A percentile compares a stretch with the other conserved stretches of the same genome.
Evolutionary conservation across 2,888 invertebrate species (phyloP).

Genomic region (Fragum sueziense): DNA sequence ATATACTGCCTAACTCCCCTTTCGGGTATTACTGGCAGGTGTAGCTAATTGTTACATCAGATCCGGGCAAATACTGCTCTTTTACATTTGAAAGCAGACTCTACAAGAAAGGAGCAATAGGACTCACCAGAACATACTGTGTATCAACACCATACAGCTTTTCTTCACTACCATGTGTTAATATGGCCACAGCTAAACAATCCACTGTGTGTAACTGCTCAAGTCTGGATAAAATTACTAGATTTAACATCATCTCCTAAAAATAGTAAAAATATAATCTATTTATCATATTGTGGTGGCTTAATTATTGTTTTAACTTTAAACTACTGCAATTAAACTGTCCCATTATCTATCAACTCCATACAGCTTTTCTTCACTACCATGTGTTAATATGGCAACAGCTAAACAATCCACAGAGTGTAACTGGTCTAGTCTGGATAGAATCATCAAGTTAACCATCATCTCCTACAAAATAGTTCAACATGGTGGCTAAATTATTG

Average conservation of each 20-base stretch:
- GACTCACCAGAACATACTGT: constrained; percentile 42
- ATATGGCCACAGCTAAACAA: constrained; percentile 63
- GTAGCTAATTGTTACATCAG: too few relatives aligned
- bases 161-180: constrained; percentile 64
- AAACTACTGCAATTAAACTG: too few relatives aligned
- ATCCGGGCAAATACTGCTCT: too few relatives aligned
- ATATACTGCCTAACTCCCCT: too few relatives aligned
- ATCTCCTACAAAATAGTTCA: too few relatives aligned
- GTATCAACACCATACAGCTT: constrained; percentile 63
- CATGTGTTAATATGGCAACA: constrained; percentile 67
- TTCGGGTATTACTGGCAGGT: too few relatives aligned
- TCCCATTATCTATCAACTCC: constrained; percentile 61
- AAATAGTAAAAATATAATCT: background rate
- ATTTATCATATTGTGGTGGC: background rate
- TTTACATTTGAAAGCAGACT: too few relatives aligned
- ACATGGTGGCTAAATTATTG: too few relatives aligned
- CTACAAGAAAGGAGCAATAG: too few relatives aligned
- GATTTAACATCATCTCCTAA: constrained; percentile 60
- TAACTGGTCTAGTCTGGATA: constrained; percentile 51
- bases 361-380: constrained; percentile 53
- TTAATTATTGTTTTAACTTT: background rate
- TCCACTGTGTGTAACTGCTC: constrained; percentile 54
- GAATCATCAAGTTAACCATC: constrained; percentile 29
- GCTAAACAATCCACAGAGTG: constrained; percentile 60
- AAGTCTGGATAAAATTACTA: constrained; percentile 49